These are phyloP conservation scores for Melitaea cinxia DNA, from an alignment of 1,140 invertebrate genomes.

Conservation along the genomic window DNA sequence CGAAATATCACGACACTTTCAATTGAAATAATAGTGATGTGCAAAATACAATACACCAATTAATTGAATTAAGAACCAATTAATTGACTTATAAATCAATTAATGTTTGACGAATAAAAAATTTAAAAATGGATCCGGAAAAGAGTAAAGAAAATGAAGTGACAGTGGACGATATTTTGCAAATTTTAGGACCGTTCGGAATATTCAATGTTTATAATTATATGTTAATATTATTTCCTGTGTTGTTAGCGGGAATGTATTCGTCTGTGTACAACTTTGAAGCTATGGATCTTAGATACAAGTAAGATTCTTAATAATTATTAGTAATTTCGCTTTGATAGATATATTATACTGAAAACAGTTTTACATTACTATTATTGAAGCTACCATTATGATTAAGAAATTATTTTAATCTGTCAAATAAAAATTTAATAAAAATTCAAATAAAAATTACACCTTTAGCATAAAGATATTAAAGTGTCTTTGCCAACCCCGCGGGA, in stretches of 20 bases:
- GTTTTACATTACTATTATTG: no score
- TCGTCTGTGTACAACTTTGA: slow-evolving; percentile 76
- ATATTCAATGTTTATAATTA: slow-evolving; percentile 69
- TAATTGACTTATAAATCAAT: neutral
- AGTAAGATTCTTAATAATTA: slow-evolving; percentile 44
- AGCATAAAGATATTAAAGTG: no score
- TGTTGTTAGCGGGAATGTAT: slow-evolving; percentile 70
- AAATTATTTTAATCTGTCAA: no score
- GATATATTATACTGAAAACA: no score
- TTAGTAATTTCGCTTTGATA: no score
- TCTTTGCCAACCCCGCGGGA: no score
- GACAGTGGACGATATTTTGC: slow-evolving; percentile 71
- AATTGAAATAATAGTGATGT: slow-evolving; percentile 32
- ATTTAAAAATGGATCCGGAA: slow-evolving; percentile 61
- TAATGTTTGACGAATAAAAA: slow-evolving; percentile 1
- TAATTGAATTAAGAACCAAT: no score
- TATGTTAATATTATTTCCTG: slow-evolving; percentile 66
- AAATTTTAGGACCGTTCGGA: slow-evolving; percentile 65
- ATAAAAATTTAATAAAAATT: no score
- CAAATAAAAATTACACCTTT: no score
- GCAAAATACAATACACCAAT: neutral
- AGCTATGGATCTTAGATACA: slow-evolving; percentile 71
- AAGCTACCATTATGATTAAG: no score
- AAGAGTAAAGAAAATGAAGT: slow-evolving; percentile 61
- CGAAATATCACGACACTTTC: slow-evolving; percentile 10